Evolutionary conservation across 2,888 invertebrate genomes (phyloP).

Genomic region (Schizaphis graminum): DNA sequence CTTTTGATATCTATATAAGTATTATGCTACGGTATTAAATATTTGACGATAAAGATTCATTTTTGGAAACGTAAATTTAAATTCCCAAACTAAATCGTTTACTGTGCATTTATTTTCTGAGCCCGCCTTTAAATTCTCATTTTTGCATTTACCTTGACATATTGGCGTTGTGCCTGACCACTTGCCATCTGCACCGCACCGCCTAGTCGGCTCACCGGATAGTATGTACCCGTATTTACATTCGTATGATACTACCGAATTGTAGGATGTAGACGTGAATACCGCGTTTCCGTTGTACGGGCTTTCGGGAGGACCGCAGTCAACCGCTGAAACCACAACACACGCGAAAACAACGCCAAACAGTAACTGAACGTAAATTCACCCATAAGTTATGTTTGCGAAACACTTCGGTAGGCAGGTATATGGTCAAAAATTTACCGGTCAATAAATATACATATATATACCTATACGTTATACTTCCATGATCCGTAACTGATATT

Average conservation of each 20-base stretch:
- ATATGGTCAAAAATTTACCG: neutral
- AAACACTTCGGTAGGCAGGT: neutral
- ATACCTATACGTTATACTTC: neutral
- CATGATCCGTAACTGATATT: neutral
- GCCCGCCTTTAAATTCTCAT: neutral
- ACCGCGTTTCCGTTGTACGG: conserved; percentile 94
- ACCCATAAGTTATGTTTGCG: neutral
- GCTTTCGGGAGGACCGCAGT: conserved; percentile 92
- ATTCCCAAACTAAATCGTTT: neutral
- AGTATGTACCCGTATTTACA: conserved; percentile 95
- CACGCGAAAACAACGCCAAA: conserved; percentile 62
- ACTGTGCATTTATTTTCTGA: neutral
- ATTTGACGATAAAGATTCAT: neutral
- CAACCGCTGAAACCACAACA: conserved; percentile 85
- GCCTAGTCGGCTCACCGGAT: conserved; percentile 83
- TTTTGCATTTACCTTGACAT: conserved; percentile 83
- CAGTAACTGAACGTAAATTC: conserved; percentile 59
- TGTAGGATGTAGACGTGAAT: conserved; percentile 93
- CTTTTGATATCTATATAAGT: neutral
- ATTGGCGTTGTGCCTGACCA: conserved; percentile 94
- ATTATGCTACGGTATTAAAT: neutral
- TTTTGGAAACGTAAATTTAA: neutral
- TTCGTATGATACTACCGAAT: conserved; percentile 94
- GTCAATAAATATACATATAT: neutral
- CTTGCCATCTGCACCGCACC: conserved; percentile 93